A percentile compares a stretch with the other conserved stretches of the same genome.
Evolutionary conservation across 1,140 invertebrate species (phyloP).

Genomic region (Saccostrea cuccullata): DNA sequence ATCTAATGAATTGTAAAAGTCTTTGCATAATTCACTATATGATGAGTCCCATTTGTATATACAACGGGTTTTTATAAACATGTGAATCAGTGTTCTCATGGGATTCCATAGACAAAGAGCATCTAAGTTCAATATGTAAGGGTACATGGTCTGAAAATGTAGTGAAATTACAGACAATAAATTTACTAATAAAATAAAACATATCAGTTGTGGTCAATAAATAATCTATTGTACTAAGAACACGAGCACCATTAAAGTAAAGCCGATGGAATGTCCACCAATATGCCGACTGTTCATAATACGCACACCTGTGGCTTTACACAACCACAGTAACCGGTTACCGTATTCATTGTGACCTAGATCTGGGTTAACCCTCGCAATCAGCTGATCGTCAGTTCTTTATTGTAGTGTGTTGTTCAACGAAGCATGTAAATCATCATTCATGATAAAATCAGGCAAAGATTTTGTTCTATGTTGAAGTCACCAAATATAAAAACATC

Average conservation of each 20-base stretch:
- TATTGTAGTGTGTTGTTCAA: too few species aligned
- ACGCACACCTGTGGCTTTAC: constrained; percentile 5
- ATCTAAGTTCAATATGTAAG: too few species aligned
- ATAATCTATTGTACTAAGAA: not conserved
- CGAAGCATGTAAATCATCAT: too few species aligned
- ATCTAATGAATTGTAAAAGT: not conserved
- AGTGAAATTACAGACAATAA: too few species aligned
- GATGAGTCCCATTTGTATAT: not conserved
- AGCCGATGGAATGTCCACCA: not conserved
- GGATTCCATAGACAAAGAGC: too few species aligned
- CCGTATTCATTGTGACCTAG: too few species aligned
- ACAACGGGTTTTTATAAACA: not conserved
- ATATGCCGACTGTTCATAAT: constrained; percentile 13
- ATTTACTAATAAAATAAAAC: not conserved
- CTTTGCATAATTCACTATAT: not conserved
- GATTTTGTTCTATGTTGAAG: too few species aligned
- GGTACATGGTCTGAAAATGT: too few species aligned
- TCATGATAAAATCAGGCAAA: too few species aligned
- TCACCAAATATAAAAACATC: too few species aligned
- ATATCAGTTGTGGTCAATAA: not conserved
- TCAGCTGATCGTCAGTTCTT: too few species aligned
- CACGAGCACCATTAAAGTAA: not conserved
- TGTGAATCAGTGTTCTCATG: not conserved
- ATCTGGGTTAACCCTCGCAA: too few species aligned
- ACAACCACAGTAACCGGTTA: not conserved